A percentile compares a stretch with the other conserved stretches of the same genome.
phyloP scores from a whole-genome alignment of 2,888 invertebrate species.

The Girardia tigrina region DNA sequence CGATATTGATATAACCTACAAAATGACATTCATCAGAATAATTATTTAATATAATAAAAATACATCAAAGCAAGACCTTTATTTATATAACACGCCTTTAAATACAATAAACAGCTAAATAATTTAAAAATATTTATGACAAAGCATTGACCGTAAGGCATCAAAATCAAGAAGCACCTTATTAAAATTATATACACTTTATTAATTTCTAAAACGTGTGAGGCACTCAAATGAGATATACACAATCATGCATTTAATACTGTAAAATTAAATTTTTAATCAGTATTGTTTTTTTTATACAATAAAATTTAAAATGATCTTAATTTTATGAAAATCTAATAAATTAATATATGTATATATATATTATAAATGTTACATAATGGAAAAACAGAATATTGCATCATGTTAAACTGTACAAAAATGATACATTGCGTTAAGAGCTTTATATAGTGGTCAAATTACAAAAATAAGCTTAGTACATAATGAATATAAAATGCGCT shows the following conservation, averaged over 20 bases:
- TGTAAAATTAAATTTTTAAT: background rate
- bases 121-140: slow-evolving; percentile 12
- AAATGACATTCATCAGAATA: too few relatives aligned
- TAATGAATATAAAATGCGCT: slow-evolving; percentile 20
- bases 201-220: slow-evolving; percentile 23
- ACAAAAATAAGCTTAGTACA: slow-evolving; percentile 6
- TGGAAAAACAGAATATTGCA: background rate
- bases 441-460: background rate
- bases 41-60: too few relatives aligned
- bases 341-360: too few relatives aligned
- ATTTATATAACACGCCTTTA: background rate
- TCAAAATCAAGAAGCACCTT: background rate
- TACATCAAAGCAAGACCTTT: background rate
- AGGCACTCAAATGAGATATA: slow-evolving; percentile 4
- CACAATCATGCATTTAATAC: slow-evolving; percentile 17
- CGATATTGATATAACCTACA: too few relatives aligned
- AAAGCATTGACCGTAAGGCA: slow-evolving; percentile 13
- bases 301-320: background rate
- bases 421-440: slow-evolving; percentile 6
- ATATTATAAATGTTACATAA: background rate
- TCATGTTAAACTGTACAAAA: slow-evolving; percentile 20
- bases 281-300: background rate
- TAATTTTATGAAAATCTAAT: slow-evolving; percentile 10
- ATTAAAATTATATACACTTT: background rate
- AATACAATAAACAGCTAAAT: slow-evolving; percentile 20